These are phyloP conservation scores for Hippocampus barbouri DNA, from an alignment of 2,113 vertebrate genomes.

Conservation along the genomic window DNA sequence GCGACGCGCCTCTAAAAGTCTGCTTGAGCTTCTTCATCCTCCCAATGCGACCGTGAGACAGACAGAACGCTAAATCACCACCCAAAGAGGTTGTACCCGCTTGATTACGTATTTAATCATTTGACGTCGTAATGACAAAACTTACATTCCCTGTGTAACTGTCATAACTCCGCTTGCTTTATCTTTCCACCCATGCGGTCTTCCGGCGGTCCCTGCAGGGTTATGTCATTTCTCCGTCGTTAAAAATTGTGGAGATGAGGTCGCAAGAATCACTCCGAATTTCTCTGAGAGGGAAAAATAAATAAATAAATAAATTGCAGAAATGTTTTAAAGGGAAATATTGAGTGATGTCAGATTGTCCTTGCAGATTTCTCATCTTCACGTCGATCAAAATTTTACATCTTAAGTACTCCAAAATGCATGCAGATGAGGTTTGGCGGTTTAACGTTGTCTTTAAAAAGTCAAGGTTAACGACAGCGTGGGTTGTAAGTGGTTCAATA, in stretches of 20 bases:
- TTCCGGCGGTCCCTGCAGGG: not conserved
- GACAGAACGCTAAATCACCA: not conserved
- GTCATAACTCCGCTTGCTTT: not conserved
- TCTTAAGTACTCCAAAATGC: not conserved
- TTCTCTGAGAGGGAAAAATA: not conserved
- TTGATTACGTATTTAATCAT: constrained; percentile 11
- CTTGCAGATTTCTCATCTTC: not conserved
- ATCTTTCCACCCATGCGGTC: not conserved
- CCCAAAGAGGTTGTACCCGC: not conserved
- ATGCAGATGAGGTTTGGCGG: too few species aligned
- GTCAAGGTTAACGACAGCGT: too few species aligned
- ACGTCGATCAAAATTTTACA: not conserved
- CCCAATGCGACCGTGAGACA: not conserved
- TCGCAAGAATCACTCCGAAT: not conserved
- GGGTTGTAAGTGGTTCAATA: too few species aligned
- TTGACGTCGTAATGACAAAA: constrained; percentile 1
- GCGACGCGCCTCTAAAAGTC: constrained; percentile 1
- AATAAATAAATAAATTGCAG: not conserved
- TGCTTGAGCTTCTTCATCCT: constrained; percentile 1
- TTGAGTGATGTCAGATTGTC: not conserved
- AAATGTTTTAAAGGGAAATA: not conserved
- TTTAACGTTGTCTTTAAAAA: too few species aligned
- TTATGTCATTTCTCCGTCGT: not conserved
- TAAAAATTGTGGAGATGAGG: not conserved
- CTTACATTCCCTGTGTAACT: not conserved